These are phyloP conservation scores for Emydocephalus ijimae DNA, from an alignment of 2,113 vertebrate species.

Conservation along the genomic window DNA sequence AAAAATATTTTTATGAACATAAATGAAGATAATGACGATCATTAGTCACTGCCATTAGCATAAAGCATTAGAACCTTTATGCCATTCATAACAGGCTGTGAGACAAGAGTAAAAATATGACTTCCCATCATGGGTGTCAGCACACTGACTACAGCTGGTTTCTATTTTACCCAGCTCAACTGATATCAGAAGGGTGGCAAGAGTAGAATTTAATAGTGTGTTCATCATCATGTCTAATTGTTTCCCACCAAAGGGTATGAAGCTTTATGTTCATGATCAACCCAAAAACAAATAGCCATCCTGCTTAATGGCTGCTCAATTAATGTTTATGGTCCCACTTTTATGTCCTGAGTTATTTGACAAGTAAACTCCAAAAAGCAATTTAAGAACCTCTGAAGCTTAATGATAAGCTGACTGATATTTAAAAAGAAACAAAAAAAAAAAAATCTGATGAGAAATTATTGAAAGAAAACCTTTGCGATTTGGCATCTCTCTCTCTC, in stretches of 20 bases:
- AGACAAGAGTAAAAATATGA: slow-evolving; percentile 57
- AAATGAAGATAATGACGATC: slow-evolving; percentile 61
- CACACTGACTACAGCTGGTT: slow-evolving; percentile 53
- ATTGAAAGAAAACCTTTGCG: neutral
- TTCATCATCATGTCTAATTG: slow-evolving; percentile 62
- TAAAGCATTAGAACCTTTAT: slow-evolving; percentile 49
- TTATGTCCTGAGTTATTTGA: slow-evolving; percentile 54
- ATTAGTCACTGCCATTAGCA: slow-evolving; percentile 65
- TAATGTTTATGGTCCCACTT: slow-evolving; percentile 66
- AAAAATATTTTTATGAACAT: slow-evolving; percentile 64
- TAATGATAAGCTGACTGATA: slow-evolving; percentile 37
- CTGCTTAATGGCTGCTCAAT: slow-evolving; percentile 62
- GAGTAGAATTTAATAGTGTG: slow-evolving; percentile 54
- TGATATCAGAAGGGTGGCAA: slow-evolving; percentile 45
- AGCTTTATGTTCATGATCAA: slow-evolving; percentile 65
- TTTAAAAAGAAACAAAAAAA: slow-evolving; percentile 21
- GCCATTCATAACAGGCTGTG: slow-evolving; percentile 61
- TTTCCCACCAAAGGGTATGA: slow-evolving; percentile 61
- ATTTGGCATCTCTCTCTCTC: neutral
- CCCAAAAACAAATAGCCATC: slow-evolving; percentile 61
- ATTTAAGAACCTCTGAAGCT: slow-evolving; percentile 53
- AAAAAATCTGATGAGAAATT: neutral
- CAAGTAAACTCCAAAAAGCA: slow-evolving; percentile 56
- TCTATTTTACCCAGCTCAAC: slow-evolving; percentile 46
- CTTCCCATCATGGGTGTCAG: slow-evolving; percentile 42